A percentile compares a stretch with the other conserved stretches of the same genome.
Conservation (phyloP, 2,797 vertebrate species). For the Staurois parvus region DNA sequence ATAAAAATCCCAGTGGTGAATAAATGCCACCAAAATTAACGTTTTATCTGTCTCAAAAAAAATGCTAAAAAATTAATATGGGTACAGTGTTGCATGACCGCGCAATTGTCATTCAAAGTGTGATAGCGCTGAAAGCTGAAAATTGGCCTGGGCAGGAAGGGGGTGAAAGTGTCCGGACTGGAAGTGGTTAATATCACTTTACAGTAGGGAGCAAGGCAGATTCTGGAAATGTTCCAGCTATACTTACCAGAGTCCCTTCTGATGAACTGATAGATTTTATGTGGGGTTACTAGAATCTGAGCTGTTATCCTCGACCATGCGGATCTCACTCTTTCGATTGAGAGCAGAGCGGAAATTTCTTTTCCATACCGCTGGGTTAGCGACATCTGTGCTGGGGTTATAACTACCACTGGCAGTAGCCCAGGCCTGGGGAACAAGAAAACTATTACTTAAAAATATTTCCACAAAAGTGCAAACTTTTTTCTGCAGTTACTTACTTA, state of each 20-base stretch:
- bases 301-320: conserved; percentile 74
- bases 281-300: conserved; percentile 83
- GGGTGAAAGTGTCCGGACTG: too few relatives aligned
- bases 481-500: too few relatives aligned
- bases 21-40: too few relatives aligned
- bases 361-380: conserved; percentile 86
- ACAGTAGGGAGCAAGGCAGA: not conserved
- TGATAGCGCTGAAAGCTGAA: too few relatives aligned
- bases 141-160: too few relatives aligned
- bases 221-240: not conserved
- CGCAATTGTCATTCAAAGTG: too few relatives aligned
- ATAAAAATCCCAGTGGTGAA: too few relatives aligned
- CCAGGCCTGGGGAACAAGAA: conserved; percentile 80
- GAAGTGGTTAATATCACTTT: too few relatives aligned
- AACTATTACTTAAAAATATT: not conserved
- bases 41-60: too few relatives aligned
- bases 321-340: conserved; percentile 79
- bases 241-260: conserved; percentile 23
- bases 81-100: too few relatives aligned
- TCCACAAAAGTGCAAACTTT: not conserved
- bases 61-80: too few relatives aligned
- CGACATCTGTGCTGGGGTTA: conserved; percentile 62
- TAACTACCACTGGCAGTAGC: conserved; percentile 80
- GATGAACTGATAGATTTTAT: conserved; percentile 80
- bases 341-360: conserved; percentile 90